These are phyloP conservation scores for Aromia moschata DNA, from an alignment of 2,888 invertebrate genomes.

Conservation along the genomic window DNA sequence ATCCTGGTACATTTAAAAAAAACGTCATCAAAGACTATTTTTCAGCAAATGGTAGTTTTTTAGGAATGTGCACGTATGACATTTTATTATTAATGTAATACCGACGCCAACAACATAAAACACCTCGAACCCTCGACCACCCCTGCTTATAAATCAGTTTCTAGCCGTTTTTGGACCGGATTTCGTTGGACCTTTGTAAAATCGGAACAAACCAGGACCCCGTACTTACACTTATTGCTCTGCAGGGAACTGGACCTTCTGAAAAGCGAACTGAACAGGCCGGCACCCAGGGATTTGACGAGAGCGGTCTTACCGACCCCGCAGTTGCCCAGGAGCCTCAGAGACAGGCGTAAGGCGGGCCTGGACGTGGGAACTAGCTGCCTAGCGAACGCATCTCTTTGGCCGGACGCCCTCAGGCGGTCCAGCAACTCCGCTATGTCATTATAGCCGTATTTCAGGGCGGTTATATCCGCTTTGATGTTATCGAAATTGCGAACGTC, in stretches of 20 bases:
- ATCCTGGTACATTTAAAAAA: too few species aligned
- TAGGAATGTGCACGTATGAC: too few species aligned
- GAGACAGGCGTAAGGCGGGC: conserved; percentile 69
- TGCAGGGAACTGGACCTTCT: conserved; percentile 66
- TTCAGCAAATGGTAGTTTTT: too few species aligned
- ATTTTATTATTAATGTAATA: background rate
- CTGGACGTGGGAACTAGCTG: conserved; percentile 71
- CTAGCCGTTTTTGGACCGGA: background rate
- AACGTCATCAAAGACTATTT: too few species aligned
- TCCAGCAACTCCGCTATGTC: conserved; percentile 75
- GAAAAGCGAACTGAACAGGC: conserved; percentile 74
- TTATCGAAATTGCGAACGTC: conserved; percentile 75
- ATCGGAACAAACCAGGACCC: too few species aligned
- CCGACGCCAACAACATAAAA: background rate
- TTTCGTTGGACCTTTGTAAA: too few species aligned
- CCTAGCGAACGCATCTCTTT: conserved; percentile 59
- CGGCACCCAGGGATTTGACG: conserved; percentile 73
- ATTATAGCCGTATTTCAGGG: conserved; percentile 77
- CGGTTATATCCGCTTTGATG: conserved; percentile 78
- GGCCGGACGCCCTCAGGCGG: conserved; percentile 69
- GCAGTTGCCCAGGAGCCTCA: conserved; percentile 74
- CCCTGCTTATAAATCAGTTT: background rate
- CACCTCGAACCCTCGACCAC: background rate
- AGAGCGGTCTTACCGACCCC: conserved; percentile 78
- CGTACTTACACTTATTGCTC: conserved; percentile 61